These are phyloP conservation scores for Aphodius sticticus DNA, from an alignment of 2,888 invertebrate species.

Conservation along the genomic window DNA sequence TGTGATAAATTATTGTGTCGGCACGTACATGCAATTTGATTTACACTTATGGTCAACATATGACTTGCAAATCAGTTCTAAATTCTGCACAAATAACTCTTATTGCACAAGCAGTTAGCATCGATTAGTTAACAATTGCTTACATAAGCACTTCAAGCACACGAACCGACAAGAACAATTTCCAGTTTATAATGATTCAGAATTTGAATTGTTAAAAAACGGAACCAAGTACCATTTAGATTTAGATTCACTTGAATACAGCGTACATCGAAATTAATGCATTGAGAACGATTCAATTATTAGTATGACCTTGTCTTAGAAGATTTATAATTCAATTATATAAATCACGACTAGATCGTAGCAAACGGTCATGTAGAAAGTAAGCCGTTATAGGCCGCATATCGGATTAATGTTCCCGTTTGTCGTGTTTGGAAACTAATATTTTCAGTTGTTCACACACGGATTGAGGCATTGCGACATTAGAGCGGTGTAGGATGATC, in stretches of 20 bases:
- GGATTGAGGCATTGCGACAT: background rate
- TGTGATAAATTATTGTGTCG: background rate
- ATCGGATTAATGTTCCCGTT: background rate
- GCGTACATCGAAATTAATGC: too few relatives aligned
- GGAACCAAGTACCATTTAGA: too few relatives aligned
- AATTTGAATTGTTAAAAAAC: too few relatives aligned
- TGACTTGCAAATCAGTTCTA: background rate
- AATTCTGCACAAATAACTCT: background rate
- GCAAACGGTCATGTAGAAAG: background rate
- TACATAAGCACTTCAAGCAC: background rate
- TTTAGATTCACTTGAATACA: too few relatives aligned
- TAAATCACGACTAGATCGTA: background rate
- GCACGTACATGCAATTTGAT: background rate
- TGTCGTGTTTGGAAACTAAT: background rate
- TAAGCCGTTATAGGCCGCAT: background rate
- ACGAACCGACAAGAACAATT: background rate
- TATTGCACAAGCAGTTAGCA: background rate
- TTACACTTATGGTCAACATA: background rate
- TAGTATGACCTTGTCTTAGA: background rate
- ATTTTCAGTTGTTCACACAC: background rate
- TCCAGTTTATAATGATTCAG: background rate
- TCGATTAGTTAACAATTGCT: background rate
- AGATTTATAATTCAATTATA: slow-evolving; percentile 4
- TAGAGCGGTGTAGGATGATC: background rate
- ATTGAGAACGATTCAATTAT: too few relatives aligned